Conservation (phyloP, 2,797 vertebrate genomes). For the Cirrhinus mrigala region DNA sequence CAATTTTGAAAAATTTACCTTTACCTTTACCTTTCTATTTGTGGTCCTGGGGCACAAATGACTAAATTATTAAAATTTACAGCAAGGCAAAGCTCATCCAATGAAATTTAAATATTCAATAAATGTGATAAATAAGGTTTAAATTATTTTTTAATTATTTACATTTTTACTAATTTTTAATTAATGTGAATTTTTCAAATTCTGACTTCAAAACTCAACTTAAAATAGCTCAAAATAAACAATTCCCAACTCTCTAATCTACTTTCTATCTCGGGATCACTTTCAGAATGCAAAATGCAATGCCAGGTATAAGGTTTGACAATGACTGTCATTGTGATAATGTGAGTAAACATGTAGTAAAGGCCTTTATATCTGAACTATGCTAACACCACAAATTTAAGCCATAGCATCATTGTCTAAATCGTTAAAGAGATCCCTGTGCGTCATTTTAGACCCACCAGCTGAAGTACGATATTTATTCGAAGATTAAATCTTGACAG, state of each 20-base stretch:
- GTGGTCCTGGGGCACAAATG: too few species aligned
- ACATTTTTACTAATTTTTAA: neutral
- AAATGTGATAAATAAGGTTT: too few species aligned
- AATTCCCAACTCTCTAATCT: neutral
- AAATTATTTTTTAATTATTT: neutral
- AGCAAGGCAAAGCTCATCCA: too few species aligned
- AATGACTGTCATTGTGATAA: conserved; percentile 35
- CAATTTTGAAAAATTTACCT: too few species aligned
- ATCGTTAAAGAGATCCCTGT: conserved; percentile 11
- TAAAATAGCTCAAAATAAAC: neutral
- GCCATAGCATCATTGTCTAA: conserved; percentile 12
- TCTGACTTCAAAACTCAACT: neutral
- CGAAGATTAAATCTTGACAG: conserved; percentile 51
- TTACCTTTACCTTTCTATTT: too few species aligned
- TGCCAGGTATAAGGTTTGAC: conserved; percentile 27
- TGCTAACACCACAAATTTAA: conserved; percentile 7
- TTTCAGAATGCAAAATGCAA: conserved; percentile 19
- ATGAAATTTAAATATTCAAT: too few species aligned
- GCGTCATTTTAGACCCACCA: conserved; percentile 20
- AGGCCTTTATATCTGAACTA: conserved; percentile 39
- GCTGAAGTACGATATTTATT: conserved; percentile 40
- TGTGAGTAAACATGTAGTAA: conserved; percentile 33
- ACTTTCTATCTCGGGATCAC: neutral
- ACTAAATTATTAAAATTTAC: too few species aligned
- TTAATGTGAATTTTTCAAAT: neutral